Percentiles rank a stretch among this genome's conserved stretches.
These are phyloP conservation scores for Tuta absoluta DNA, from an alignment of 2,888 invertebrate genomes.

Conservation along the genomic window DNA sequence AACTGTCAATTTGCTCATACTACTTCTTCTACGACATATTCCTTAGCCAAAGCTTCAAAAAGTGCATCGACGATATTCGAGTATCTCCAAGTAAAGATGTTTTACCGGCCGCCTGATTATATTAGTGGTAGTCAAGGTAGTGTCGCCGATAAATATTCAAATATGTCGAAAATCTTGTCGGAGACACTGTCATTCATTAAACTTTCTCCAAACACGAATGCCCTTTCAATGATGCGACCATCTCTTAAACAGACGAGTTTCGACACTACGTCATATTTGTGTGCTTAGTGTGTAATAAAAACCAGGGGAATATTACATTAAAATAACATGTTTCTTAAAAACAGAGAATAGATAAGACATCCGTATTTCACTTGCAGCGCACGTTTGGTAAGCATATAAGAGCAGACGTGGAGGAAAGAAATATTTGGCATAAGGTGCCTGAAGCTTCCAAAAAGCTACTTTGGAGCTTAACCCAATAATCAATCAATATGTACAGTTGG, in stretches of 20 bases:
- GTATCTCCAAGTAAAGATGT: slow-evolving; percentile 1
- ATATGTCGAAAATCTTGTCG: slow-evolving; percentile 47
- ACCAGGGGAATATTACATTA: background rate
- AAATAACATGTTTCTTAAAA: background rate
- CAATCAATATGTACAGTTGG: too few relatives aligned
- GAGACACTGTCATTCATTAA: slow-evolving; percentile 51
- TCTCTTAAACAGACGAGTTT: slow-evolving; percentile 43
- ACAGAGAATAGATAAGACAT: slow-evolving; percentile 1
- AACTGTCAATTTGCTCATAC: background rate
- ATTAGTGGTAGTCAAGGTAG: slow-evolving; percentile 24
- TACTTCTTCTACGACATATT: background rate
- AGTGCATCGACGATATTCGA: background rate
- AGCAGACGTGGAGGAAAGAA: too few relatives aligned
- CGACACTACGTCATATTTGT: slow-evolving; percentile 15
- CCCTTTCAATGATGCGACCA: slow-evolving; percentile 44
- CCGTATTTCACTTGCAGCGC: too few relatives aligned
- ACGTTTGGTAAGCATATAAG: too few relatives aligned
- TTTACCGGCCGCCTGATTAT: slow-evolving; percentile 18
- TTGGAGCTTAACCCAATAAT: too few relatives aligned
- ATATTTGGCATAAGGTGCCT: too few relatives aligned
- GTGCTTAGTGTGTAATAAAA: background rate
- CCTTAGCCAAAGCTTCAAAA: background rate
- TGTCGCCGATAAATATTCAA: slow-evolving; percentile 39
- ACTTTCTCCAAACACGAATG: slow-evolving; percentile 53
- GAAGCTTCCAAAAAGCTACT: too few relatives aligned